Evolutionary conservation across 1,140 invertebrate genomes (phyloP), one percentile per base, ranked within the genome.

Genomic region (Papilio helenus): DNA sequence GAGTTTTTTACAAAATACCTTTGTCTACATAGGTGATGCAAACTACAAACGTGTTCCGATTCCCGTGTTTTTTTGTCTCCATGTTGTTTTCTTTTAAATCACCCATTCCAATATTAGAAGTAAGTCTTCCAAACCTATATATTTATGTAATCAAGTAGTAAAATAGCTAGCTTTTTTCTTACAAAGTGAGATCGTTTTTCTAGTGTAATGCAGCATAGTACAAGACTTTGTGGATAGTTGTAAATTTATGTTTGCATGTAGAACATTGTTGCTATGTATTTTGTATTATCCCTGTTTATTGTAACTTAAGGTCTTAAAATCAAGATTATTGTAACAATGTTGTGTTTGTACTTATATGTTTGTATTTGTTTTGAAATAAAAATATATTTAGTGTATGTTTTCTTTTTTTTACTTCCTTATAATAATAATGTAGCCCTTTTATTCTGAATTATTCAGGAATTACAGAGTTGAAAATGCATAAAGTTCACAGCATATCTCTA

Each of bases 301-400:
- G 26, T 49, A 73, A 73, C 61, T 68, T 68, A 68, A 12, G 26
- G 26, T 46, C 72, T 73, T 73, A 49, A 73, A 46, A 49, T 73
- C 72, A 49, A 23, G 42, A 23, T 42, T 44, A 42, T 39, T 61
- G 34, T 61, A 77, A 83, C 81, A 71, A 76, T 72, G 79, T 85
- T 83, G 76, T 85, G 79, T 83, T 81, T 88, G 88, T 89, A 89
- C 85, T 90, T 89, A 88, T 88, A 87, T 89, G 79, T 83, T 90
- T 90, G 87, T 92, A 89, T 83, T 87, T 90, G 88, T 89, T 87
- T 82, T 87, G 81, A 85, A 89, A 88, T 88, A 90, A 91, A 85
- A 29, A 44, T 84, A 72, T 83, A 85, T 90, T 89, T 84, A 82
- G 34, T 74, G 80, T 81, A 71, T 1, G 23, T 71, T 73, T 83